Evolutionary conservation across 2,113 vertebrate species (phyloP), one percentile per base, ranked within the genome.

Genomic region (Caracal caracal): DNA sequence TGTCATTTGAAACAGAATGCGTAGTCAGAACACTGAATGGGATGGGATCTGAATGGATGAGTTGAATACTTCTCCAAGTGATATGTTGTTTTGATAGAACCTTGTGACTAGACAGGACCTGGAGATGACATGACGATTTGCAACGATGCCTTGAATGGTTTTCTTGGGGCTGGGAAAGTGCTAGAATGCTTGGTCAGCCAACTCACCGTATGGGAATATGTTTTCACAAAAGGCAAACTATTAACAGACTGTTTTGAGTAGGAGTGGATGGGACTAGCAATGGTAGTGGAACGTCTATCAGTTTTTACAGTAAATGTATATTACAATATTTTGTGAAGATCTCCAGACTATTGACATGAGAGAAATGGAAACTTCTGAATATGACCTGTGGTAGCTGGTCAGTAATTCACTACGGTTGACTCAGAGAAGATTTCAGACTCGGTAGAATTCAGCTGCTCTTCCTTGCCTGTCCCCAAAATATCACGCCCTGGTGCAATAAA

Each of bases 221-320:
- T 94, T 87, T 96, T 76, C 35, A 68, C 84, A 65, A 88, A 95
- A 96, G 88, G 51, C 51, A 91, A 82, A 90, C 15, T 78, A 63
- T 15, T 13, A 73, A 43, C 81, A 76, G 59, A 93, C 84, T 47
- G 15, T 78, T 28, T 51, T 33, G 7, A 70, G 13, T 88, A 22
- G 75, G 28, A 33, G 22, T 15, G 37, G 43, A 47, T 22, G 81
- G 49, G 15, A 78, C 85, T 47, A 82, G 71, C 61, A 51, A 4
- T 33, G 30, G 70, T 30, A 37, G 24, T 49, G n/a, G 40, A 81
- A n/a, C 91, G 49, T 33, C 33, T 56, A 6, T 81, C 16, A 3
- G 15, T 71, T 71, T 93, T 87, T 82, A 73, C 33, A 81, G 11
- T 79, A n/a, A 35, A 90, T n/a, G 0, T 81, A 6, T 28, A 40